Evolutionary conservation across 1,140 invertebrate genomes (phyloP).

Genomic region (Hylaeus anthracinus): DNA sequence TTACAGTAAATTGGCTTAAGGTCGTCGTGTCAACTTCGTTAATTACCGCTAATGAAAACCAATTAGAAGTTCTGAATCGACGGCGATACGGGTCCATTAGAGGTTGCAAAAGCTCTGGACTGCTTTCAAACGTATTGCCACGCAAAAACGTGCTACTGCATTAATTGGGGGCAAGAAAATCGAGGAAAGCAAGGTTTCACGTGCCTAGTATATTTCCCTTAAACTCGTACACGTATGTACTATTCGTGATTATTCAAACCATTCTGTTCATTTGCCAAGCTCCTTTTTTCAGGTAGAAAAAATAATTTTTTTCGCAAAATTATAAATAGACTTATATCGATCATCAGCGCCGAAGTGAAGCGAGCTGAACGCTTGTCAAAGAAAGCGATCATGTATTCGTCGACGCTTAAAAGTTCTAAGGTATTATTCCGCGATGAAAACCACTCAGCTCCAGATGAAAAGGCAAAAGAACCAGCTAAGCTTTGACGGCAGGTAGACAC

Average conservation of each 20-base stretch:
- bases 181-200: constrained; percentile 33
- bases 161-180: constrained; percentile 16
- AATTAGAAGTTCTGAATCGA: constrained; percentile 55
- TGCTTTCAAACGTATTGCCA: background rate
- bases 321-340: too few species aligned
- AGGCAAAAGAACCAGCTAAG: constrained; percentile 32
- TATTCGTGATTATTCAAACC: background rate
- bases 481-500: constrained; percentile 70
- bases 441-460: constrained; percentile 32
- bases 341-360: background rate
- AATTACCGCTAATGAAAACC: constrained; percentile 64
- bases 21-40: constrained; percentile 37
- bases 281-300: too few species aligned
- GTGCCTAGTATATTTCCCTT: background rate
- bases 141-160: constrained; percentile 40
- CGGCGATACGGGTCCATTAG: constrained; percentile 6
- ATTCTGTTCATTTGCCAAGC: too few species aligned
- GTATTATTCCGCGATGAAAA: background rate
- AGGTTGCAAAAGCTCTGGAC: constrained; percentile 31
- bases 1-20: constrained; percentile 39
- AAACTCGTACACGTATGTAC: background rate
- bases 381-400: background rate
- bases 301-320: too few species aligned
- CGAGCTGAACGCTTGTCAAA: background rate
- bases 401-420: constrained; percentile 3